phyloP scores from a whole-genome alignment of 2,888 invertebrate species.

The Helobdella robusta region DNA sequence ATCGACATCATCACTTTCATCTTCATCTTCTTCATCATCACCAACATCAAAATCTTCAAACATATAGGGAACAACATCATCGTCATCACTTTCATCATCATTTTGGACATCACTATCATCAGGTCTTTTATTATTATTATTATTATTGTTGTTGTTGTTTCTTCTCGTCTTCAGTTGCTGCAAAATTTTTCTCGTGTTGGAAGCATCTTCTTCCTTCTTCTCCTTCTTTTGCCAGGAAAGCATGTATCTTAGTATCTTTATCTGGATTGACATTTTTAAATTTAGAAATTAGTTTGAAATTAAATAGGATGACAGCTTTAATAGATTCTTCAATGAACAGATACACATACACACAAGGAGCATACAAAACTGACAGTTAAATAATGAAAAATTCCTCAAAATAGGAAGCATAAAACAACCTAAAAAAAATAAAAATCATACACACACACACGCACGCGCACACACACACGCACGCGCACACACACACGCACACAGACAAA shows the following conservation, averaged over 20 bases:
- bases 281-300: too few relatives aligned
- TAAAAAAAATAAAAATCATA: neutral
- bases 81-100: constrained; percentile 17
- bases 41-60: neutral
- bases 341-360: too few relatives aligned
- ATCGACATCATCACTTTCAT: constrained; percentile 11
- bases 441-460: constrained; percentile 4
- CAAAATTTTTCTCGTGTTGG: neutral
- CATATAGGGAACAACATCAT: neutral
- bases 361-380: too few relatives aligned
- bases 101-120: constrained; percentile 1
- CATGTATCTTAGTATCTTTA: too few relatives aligned
- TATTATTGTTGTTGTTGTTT: neutral
- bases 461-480: constrained; percentile 12
- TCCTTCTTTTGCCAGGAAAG: constrained; percentile 11
- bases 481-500: constrained; percentile 13
- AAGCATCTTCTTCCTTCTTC: neutral
- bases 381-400: too few relatives aligned
- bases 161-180: neutral
- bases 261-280: too few relatives aligned
- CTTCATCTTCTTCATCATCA: constrained; percentile 15
- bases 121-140: neutral
- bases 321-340: too few relatives aligned
- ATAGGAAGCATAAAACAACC: too few relatives aligned
- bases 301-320: too few relatives aligned